Base-by-base conservation (phyloP, 1,140 invertebrate species). In the Trigoniulus corallinus region DNA sequence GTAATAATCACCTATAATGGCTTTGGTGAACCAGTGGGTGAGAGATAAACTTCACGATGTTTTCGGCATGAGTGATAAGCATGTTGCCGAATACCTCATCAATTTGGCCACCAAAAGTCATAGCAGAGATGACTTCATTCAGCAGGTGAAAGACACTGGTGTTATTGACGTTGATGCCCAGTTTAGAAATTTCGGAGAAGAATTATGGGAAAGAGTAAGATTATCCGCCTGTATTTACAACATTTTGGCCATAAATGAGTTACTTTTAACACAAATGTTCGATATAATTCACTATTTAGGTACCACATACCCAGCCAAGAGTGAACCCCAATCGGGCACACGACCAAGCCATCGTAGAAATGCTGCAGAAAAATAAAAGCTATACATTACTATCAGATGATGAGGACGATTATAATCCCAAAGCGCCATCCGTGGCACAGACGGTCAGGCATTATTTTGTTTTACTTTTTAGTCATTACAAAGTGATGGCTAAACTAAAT, bases 21-120 rank as follows among this genome's bases (percentile, higher is more conserved):
- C 47, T 41, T 29, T 53, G 24, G 37, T 62, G 12, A 59, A 68
- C 52, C 58, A 57, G 40, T 76, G 74, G 74, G 71, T 76, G 1
- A 68, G 64, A 46, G 72, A 75, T 54, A 58, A 68, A 52, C 64
- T 76, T 1, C 67, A 73, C 53, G 68, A 72, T 51, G 67, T 75
- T 49, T 53, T 75, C 40, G 73, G 72, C 4, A 67, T 75, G 58
- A 72, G 72, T 48, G 73, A 76, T 55, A 65, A 64, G 54, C 64
- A 64, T 45, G 65, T 74, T 26, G 62, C 64, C 1, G 67, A 74
- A 52, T 76, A 68, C 62, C 63, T 75, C 27, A 63, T 73, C 22
- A 67, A 63, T 41, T 55, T 74, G 25, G 71, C 72, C 0, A 57
- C 62, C 24, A 71, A 72, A 54, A 64, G 69, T 22, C 48, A 56